Evolutionary conservation across 2,888 invertebrate genomes (phyloP).

Genomic region (Chorisops tibialis): DNA sequence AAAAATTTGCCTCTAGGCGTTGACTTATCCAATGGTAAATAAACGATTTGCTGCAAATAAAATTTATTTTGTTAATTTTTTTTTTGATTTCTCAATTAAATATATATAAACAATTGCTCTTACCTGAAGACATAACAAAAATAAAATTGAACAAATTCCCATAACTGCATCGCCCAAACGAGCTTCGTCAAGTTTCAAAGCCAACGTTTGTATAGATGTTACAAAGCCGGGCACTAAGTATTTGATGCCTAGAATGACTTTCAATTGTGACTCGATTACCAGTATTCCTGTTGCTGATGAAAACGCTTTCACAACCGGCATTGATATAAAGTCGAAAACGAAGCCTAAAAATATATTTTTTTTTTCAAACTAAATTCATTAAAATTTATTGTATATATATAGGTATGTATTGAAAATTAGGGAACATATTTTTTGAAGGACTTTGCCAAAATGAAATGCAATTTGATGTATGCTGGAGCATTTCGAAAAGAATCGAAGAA

Average conservation of each 20-base stretch:
- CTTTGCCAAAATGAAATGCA: too few relatives aligned
- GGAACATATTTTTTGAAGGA: too few relatives aligned
- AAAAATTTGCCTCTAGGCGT: conserved; percentile 45
- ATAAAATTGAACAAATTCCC: conserved; percentile 54
- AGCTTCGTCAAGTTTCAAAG: conserved; percentile 55
- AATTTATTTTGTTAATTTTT: background rate
- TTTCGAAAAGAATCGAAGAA: too few relatives aligned
- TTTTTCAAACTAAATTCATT: background rate
- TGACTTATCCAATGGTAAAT: conserved; percentile 51
- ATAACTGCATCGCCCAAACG: conserved; percentile 64
- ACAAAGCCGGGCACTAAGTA: conserved; percentile 67
- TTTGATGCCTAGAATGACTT: conserved; percentile 70
- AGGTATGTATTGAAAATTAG: too few relatives aligned
- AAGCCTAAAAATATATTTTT: conserved; percentile 64
- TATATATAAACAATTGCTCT: too few relatives aligned
- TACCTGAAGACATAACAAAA: conserved; percentile 29
- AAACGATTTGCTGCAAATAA: conserved; percentile 60
- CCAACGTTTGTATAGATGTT: conserved; percentile 59
- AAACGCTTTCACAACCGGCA: conserved; percentile 82
- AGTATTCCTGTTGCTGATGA: conserved; percentile 80
- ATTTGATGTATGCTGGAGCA: too few relatives aligned
- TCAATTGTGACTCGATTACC: conserved; percentile 73
- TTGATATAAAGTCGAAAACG: conserved; percentile 79
- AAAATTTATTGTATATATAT: background rate
- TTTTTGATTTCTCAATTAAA: too few relatives aligned